Evolutionary conservation across 1,140 invertebrate species (phyloP).

Genomic region (Pseudomyrmex gracilis): DNA sequence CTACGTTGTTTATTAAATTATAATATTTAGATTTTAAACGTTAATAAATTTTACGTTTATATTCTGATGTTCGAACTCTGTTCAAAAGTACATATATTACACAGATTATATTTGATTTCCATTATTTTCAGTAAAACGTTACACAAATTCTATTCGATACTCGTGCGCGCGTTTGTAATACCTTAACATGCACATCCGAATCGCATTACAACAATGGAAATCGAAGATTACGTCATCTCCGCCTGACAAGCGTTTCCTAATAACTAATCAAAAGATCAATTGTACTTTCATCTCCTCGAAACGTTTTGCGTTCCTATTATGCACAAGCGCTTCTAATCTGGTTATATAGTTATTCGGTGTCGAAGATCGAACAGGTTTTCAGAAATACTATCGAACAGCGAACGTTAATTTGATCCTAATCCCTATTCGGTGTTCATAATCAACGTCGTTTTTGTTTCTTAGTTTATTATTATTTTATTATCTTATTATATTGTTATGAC

Average conservation of each 20-base stretch:
- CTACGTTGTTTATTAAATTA: not conserved
- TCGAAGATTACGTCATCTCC: constrained; percentile 12
- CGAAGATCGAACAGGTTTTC: constrained; percentile 6
- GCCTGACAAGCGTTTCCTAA: constrained; percentile 12
- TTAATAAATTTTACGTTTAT: no score
- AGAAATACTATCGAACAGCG: constrained; percentile 19
- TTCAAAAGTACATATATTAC: not conserved
- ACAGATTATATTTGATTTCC: not conserved
- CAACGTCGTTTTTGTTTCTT: not conserved
- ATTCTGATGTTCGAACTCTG: not conserved
- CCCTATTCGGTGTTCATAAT: not conserved
- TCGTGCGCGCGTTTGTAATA: not conserved
- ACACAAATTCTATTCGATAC: not conserved
- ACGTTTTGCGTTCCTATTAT: constrained; percentile 8
- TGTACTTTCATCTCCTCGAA: constrained; percentile 29
- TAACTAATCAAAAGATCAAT: constrained; percentile 40
- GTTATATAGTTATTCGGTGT: not conserved
- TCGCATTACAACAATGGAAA: constrained; percentile 4
- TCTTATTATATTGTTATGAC: not conserved
- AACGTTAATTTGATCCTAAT: constrained; percentile 16
- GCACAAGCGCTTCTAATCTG: not conserved
- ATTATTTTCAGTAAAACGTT: not conserved
- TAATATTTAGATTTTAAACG: constrained; percentile 8
- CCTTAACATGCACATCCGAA: not conserved
- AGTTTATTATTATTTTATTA: constrained; percentile 1